Base-by-base conservation (phyloP, 2,797 vertebrate species). In the Bovichtus variegatus region DNA sequence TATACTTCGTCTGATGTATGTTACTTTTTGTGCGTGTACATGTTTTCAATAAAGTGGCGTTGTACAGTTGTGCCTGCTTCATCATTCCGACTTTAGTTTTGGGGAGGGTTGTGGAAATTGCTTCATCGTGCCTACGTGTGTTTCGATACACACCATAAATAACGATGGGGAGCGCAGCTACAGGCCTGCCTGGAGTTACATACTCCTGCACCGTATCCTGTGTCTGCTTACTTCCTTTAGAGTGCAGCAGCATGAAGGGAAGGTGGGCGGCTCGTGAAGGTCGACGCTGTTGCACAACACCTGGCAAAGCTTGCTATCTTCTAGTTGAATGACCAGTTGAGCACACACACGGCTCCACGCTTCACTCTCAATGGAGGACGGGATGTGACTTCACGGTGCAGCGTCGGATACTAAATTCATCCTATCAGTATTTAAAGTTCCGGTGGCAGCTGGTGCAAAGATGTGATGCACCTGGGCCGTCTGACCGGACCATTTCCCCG, bases 261-360 rank as follows among this genome's bases (percentile, higher is more conserved):
- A 19, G 18, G n/a, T 25, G 65, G 58, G 36, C 51, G 50, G 38
- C 1, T 6, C 19, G 40, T 57, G 21, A 49, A 54, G 72, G 69
- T 54, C 41, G 4, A 19, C 6, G 0, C 31, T 1, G 50, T 89
- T 91, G 54, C 84, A 25, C 80, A 92, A 91, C 47, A 15, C 40
- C 5, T 23, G 43, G 40, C 34, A 49, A 23, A 47, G 41, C 38
- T 76, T 47, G 15, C 60, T 34, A 61, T 62, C 34, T 21, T 16
- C 58, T 74, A 18, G 89, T 82, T 88, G 89, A 86, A 85, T 34
- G 84, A 91, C 86, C 89, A 81, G 70, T 43, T 88, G 87, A 80
- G 27, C 83, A 16, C 59, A 53, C 40, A 21, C 54, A 57, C 27
- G 57, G 23, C 47, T 43, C 62, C n/a, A 3, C 21, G 1, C 64